Evolutionary conservation across 2,888 invertebrate genomes (phyloP).

Genomic region (Mythimna vitellina): DNA sequence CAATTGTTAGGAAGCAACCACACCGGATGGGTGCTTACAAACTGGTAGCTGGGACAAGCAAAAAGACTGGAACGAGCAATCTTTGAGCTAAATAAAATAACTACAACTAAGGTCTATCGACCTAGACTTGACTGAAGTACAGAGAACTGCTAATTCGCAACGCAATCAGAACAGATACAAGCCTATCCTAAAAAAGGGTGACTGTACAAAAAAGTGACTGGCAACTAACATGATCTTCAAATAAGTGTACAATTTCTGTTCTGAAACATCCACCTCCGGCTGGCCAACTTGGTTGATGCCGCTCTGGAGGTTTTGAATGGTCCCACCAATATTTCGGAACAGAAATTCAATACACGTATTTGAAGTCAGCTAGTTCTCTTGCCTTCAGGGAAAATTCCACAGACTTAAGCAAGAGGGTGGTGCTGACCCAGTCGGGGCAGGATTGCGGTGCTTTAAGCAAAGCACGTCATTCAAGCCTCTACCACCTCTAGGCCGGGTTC

Average conservation of each 20-base stretch:
- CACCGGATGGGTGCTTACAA: not conserved
- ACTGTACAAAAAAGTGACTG: conserved; percentile 33
- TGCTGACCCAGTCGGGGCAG: conserved; percentile 44
- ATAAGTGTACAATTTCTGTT: not conserved
- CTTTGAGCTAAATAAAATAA: conserved; percentile 20
- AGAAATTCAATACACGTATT: conserved; percentile 5
- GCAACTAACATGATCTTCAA: conserved; percentile 26
- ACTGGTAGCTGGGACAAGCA: conserved; percentile 24
- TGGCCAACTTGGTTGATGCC: not conserved
- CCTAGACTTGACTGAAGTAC: conserved; percentile 36
- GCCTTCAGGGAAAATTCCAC: conserved; percentile 41
- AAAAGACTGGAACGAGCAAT: conserved; percentile 7
- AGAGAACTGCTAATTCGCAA: conserved; percentile 48
- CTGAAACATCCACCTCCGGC: not conserved
- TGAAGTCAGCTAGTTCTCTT: conserved; percentile 33
- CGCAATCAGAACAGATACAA: conserved; percentile 21
- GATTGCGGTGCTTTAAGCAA: conserved; percentile 22
- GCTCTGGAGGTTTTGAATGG: not conserved
- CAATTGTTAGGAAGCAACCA: conserved; percentile 7
- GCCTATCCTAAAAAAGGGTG: conserved; percentile 31
- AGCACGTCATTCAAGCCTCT: conserved; percentile 44
- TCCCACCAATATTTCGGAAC: not conserved
- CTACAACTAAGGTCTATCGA: not conserved
- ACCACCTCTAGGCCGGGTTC: conserved; percentile 61
- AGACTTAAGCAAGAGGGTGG: conserved; percentile 56